Conservation (phyloP, 1,140 invertebrate species). For the Bombus waltoni region DNA sequence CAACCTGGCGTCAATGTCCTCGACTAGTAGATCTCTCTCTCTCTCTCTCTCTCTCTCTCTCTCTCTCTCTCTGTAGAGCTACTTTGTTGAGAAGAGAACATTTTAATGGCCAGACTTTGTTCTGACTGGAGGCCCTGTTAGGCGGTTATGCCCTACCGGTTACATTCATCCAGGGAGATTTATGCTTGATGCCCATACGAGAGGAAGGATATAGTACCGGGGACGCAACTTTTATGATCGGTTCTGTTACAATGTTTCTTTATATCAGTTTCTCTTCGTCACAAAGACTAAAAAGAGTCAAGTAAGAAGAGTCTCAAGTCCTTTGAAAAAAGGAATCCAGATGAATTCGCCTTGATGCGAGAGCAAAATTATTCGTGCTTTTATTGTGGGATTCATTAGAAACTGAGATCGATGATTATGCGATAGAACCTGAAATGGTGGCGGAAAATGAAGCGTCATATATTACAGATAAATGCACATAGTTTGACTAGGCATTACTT, state of each 20-base stretch:
- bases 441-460: too few relatives aligned
- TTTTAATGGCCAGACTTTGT: constrained; percentile 78
- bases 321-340: constrained; percentile 56
- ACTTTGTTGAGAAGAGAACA: constrained; percentile 75
- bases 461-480: too few relatives aligned
- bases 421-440: too few relatives aligned
- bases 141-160: constrained; percentile 71
- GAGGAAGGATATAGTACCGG: constrained; percentile 54
- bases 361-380: background rate
- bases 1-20: constrained; percentile 32
- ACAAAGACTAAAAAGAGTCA: constrained; percentile 55
- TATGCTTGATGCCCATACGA: constrained; percentile 64
- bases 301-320: constrained; percentile 29
- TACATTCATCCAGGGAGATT: constrained; percentile 72
- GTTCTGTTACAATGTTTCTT: constrained; percentile 78
- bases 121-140: constrained; percentile 69
- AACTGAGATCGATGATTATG: too few relatives aligned
- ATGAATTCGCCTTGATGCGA: background rate
- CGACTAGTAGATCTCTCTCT: background rate
- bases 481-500: too few relatives aligned
- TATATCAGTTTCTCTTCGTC: constrained; percentile 61
- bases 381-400: too few relatives aligned
- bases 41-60: too few relatives aligned
- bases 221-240: constrained; percentile 78
- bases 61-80: constrained; percentile 28